Conservation (phyloP, 2,888 invertebrate genomes). For the Cheilosia urbana region DNA sequence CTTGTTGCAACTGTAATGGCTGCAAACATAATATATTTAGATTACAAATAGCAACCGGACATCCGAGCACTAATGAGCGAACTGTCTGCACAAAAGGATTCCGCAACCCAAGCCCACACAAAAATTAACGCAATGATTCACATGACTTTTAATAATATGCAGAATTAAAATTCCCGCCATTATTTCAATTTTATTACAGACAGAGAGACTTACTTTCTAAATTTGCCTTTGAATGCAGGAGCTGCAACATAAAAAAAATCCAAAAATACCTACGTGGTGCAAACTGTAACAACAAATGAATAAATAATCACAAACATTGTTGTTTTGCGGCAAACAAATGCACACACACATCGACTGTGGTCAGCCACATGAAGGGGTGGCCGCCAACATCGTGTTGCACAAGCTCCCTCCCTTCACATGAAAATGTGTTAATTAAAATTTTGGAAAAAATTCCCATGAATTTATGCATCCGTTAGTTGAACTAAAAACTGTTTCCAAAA, state of each 20-base stretch:
- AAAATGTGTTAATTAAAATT: slow-evolving; percentile 75
- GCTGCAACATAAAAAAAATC: neutral
- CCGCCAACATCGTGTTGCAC: slow-evolving; percentile 16
- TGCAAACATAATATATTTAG: slow-evolving; percentile 24
- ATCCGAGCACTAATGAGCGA: slow-evolving; percentile 10
- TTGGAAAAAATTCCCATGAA: slow-evolving; percentile 40
- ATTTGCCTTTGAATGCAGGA: slow-evolving; percentile 38
- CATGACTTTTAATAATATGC: slow-evolving; percentile 68
- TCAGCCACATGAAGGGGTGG: slow-evolving; percentile 39
- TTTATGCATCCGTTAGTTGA: slow-evolving; percentile 53
- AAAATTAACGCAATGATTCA: slow-evolving; percentile 67
- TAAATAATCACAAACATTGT: slow-evolving; percentile 72
- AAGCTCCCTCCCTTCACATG: slow-evolving; percentile 3
- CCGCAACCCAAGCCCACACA: neutral
- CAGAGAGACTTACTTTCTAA: slow-evolving; percentile 55
- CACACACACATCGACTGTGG: slow-evolving; percentile 5
- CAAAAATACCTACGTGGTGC: neutral
- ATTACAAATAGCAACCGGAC: slow-evolving; percentile 25
- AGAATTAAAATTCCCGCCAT: slow-evolving; percentile 68
- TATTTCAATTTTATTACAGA: slow-evolving; percentile 67
- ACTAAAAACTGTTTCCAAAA: slow-evolving; percentile 29
- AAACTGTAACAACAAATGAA: slow-evolving; percentile 69
- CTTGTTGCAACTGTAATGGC: slow-evolving; percentile 26
- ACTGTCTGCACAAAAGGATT: no score
- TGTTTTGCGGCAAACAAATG: slow-evolving; percentile 52